Evolutionary conservation across 2,888 invertebrate species (phyloP), one percentile per base, ranked within the genome.

Genomic region (Ormyrus labotus): DNA sequence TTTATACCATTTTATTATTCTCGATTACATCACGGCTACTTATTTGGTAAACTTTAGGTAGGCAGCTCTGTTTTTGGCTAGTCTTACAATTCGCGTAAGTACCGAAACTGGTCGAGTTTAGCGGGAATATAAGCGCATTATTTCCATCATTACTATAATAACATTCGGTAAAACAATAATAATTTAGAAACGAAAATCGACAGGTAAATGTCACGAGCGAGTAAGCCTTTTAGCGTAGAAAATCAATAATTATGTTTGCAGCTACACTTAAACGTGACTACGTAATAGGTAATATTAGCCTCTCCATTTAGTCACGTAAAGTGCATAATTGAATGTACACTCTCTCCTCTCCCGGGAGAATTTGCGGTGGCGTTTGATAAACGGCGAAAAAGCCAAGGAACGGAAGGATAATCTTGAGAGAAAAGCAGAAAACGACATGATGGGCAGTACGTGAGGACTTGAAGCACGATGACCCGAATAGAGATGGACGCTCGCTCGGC

Each of bases 391-490:
- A 51, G 9, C 47, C n/a, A 13, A 51, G 50, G 47, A 68, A 34
- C 4, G 8, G 60, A 69, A 55, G 61, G 34, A 69, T 71, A 67
- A 72, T 71, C 53, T 67, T 51, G 73, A 50, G 74, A 80, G 69
- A 79, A 74, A 69, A 69, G 74, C 50, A 70, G 74, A 69, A 80
- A 80, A 80, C 69, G 79, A 80, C 79, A 74, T 74, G 74, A 80
- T 80, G 60, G 70, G 57, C 53, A 55, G 74, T 74, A 80, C 79
- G 74, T 74, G 74, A 74, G 78, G 69, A 63, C 73, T 73, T 63
- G 78, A 73, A 73, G 78, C 73, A 73, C 68, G 73, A 78, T 67
- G 72, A 67, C 71, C 78, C 71, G 71, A 78, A 72, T 67, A 72
- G 72, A 48, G 55, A 8, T 13, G 57, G 4, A 8, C 8, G 13